Evolutionary conservation across 1,140 invertebrate species (phyloP).

Genomic region (Geopemphigus sp.): DNA sequence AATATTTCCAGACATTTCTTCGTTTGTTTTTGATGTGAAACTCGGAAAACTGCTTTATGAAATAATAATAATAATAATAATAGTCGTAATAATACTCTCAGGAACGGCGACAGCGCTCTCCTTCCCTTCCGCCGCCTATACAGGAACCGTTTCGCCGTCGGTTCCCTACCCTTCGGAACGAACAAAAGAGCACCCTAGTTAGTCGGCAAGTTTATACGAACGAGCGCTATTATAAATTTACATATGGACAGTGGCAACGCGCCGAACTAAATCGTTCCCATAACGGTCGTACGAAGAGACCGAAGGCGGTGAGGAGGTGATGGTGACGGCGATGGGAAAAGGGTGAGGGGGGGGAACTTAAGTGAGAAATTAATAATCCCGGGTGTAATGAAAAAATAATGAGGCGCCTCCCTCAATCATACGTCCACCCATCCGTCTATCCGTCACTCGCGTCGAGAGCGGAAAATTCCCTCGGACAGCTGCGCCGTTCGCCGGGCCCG

Average conservation of each 20-base stretch:
- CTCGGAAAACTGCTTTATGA: constrained; percentile 44
- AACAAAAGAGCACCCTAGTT: not conserved
- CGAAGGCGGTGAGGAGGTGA: not conserved
- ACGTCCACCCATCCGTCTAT: no score
- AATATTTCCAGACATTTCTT: not conserved
- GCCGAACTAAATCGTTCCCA: not conserved
- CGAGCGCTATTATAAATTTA: constrained; percentile 36
- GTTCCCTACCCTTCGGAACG: no score
- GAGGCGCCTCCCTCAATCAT: no score
- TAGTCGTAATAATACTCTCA: constrained; percentile 33
- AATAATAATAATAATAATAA: constrained; percentile 41
- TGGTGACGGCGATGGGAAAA: no score
- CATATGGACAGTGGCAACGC: constrained; percentile 11
- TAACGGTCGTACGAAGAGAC: not conserved
- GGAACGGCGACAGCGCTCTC: constrained; percentile 9
- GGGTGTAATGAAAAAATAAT: constrained; percentile 5
- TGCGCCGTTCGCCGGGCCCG: not conserved
- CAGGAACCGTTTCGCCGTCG: no score
- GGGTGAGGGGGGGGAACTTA: no score
- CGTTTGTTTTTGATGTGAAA: constrained; percentile 37
- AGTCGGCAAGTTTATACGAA: not conserved
- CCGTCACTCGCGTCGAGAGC: no score
- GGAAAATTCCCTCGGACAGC: not conserved
- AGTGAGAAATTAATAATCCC: not conserved
- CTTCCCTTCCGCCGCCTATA: no score